Conservation (phyloP, 2,113 vertebrate species). For the Chionis minor region DNA sequence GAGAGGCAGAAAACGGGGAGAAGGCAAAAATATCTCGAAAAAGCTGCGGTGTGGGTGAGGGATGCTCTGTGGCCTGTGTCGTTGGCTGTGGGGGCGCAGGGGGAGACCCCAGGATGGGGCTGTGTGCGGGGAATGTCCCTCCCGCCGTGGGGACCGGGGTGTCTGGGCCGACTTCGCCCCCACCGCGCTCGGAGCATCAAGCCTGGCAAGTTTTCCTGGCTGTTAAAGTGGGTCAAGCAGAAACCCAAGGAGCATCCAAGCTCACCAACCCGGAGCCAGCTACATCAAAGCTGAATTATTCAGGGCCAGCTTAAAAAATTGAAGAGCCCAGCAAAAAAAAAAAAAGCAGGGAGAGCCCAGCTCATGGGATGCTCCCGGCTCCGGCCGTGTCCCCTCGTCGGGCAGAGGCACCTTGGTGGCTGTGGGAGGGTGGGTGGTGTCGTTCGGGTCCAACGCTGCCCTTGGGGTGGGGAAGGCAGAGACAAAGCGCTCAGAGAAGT, state of each 20-base stretch:
- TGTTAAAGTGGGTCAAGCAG: constrained; percentile 59
- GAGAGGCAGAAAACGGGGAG: background rate
- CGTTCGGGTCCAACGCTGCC: background rate
- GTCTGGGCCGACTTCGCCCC: background rate
- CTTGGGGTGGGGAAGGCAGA: background rate
- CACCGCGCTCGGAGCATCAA: rapidly evolving
- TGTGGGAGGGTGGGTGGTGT: background rate
- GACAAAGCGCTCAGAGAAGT: background rate
- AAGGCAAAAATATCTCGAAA: background rate
- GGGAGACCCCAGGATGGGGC: background rate
- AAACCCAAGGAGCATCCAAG: constrained; percentile 15
- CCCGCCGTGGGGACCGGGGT: background rate
- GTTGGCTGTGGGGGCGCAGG: background rate
- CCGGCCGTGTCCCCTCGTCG: rapidly evolving
- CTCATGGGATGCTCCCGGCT: background rate
- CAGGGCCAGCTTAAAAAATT: constrained; percentile 45
- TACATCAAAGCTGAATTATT: constrained; percentile 51
- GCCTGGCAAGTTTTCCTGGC: background rate
- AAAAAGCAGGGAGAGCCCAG: background rate
- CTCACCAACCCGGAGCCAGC: background rate
- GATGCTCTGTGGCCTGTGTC: rapidly evolving
- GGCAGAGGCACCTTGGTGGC: background rate
- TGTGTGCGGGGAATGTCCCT: background rate
- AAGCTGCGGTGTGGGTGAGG: background rate
- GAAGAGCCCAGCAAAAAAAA: background rate